A percentile compares a stretch with the other conserved stretches of the same genome.
phyloP scores from a whole-genome alignment of 2,797 vertebrate species.

The Spea hammondii region DNA sequence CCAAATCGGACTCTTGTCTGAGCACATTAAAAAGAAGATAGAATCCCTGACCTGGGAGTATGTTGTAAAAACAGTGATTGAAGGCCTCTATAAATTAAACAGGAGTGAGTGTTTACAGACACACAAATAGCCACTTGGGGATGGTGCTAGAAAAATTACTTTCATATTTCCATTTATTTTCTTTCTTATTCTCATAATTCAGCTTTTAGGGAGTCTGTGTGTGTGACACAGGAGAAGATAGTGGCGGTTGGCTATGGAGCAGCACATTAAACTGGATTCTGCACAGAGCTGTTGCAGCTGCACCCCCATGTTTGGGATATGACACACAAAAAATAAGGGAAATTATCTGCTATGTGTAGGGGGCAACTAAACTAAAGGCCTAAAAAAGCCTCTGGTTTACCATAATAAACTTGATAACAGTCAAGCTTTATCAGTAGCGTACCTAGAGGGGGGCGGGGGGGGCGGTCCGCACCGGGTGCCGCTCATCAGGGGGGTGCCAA shows the following conservation, averaged over 20 bases:
- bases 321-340: neutral
- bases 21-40: conserved; percentile 50
- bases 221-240: neutral
- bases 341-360: neutral
- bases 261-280: neutral
- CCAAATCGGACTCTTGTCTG: conserved; percentile 33
- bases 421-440: too few relatives aligned
- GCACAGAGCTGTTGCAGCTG: neutral
- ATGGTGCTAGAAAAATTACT: conserved; percentile 25
- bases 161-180: conserved; percentile 61
- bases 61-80: conserved; percentile 52
- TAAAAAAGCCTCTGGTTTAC: neutral
- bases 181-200: conserved; percentile 42
- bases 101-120: conserved; percentile 47
- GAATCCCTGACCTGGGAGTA: conserved; percentile 42
- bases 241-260: neutral
- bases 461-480: too few relatives aligned
- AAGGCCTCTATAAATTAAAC: conserved; percentile 55
- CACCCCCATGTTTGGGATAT: neutral
- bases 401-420: neutral
- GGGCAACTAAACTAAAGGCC: neutral
- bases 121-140: conserved; percentile 34
- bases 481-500: too few relatives aligned
- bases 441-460: too few relatives aligned
- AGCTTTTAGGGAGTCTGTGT: conserved; percentile 31